A percentile compares a stretch with the other conserved stretches of the same genome.
These are phyloP conservation scores for Brienomyrus longianalis DNA, from an alignment of 2,113 vertebrate species.

Conservation along the genomic window DNA sequence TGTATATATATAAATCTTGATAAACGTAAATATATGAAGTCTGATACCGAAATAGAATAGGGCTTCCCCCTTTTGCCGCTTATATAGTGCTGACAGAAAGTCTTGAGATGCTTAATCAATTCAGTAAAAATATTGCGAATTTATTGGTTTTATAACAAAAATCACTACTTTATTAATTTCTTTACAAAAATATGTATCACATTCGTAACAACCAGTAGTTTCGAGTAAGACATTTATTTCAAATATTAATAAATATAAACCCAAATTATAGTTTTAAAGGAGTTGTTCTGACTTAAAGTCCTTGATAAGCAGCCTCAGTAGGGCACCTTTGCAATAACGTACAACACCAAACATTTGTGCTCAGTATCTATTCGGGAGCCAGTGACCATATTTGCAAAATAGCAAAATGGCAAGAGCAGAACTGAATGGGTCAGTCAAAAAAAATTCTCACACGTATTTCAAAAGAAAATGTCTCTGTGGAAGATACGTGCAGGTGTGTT, in stretches of 20 bases:
- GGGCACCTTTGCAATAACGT: not conserved
- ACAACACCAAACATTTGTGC: not conserved
- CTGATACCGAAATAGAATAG: not conserved
- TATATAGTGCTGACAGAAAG: not conserved
- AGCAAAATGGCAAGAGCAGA: not conserved
- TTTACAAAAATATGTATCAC: not conserved
- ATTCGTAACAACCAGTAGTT: not conserved
- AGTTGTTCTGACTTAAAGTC: not conserved
- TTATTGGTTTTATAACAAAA: not conserved
- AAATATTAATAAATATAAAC: not conserved
- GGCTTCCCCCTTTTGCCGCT: not conserved
- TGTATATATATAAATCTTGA: not conserved
- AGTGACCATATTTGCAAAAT: not conserved
- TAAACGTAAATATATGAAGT: no score
- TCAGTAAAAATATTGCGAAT: not conserved
- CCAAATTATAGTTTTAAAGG: not conserved
- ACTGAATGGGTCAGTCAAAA: not conserved
- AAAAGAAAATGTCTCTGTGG: not conserved
- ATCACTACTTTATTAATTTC: not conserved
- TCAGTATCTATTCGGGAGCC: not conserved
- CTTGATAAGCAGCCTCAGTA: no score
- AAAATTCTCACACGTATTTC: not conserved
- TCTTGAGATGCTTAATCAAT: not conserved
- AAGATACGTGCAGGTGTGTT: not conserved
- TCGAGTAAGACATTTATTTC: not conserved